Evolutionary conservation across 2,113 vertebrate genomes (phyloP), one percentile per base, ranked within the genome.

Genomic region (Trogon surrucura): DNA sequence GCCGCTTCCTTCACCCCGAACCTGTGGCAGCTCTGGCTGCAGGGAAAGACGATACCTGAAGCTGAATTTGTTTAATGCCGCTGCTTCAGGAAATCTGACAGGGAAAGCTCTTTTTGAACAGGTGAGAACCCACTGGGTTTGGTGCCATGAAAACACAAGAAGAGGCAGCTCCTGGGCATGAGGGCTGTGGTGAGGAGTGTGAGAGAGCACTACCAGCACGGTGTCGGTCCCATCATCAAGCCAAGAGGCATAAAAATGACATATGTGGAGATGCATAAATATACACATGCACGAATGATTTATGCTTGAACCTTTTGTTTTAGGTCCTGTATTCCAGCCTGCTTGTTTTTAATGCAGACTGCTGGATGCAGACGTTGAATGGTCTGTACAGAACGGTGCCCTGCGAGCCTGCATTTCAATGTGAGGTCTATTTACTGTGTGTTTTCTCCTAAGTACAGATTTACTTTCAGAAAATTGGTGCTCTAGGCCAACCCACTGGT

Each of bases 131-230:
- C 36, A 23, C n/a, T 27, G 27, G 44, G 12, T 70, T 30, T 79
- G 57, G 44, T 57, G 62, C 58, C 18, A 10, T 6, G 4, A 34
- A 60, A 84, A n/a, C 12, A 11, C 2, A 29, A 10, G 27, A 21
- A 57, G 62, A 61, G 66, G 3, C 44, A 61, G 41, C 50, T 85
- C 41, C 32, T 57, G 74, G 36, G 15, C 15, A 61, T 34, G 67
- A 79, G 13, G 57, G 13, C 9, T 79, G 38, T 54, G 20, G 44
- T 7, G 71, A 9, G 9, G 32, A 36, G 12, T 6, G 23, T 53
- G 58, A 60, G 64, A 61, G 51, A 85, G 8, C 0, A 0, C 65
- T 4, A 13, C 69, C 0, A 0, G 64, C 45, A 1, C 70, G 6
- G 3, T 29, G 26, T 50, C 48, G 62, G 12, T 79, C 44, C 44